Evolutionary conservation across 2,113 vertebrate species (phyloP).

Genomic region (Lynx canadensis): DNA sequence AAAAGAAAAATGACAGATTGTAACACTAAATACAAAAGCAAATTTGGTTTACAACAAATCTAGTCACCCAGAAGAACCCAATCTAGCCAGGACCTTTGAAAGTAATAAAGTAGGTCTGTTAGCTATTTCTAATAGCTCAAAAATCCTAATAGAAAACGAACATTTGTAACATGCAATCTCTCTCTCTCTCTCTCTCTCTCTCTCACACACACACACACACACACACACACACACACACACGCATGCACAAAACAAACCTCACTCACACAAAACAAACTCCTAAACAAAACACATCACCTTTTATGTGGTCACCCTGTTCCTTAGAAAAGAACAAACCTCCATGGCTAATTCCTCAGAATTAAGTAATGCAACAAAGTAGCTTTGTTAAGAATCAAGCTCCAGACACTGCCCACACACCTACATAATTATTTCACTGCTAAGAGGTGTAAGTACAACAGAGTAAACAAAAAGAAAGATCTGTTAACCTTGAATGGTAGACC

Average conservation of each 20-base stretch:
- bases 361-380: constrained; percentile 37
- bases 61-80: constrained; percentile 1
- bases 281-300: constrained; percentile 25
- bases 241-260: neutral
- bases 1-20: constrained; percentile 52
- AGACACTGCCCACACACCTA: neutral
- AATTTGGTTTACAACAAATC: constrained; percentile 37
- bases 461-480: neutral
- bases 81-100: constrained; percentile 34
- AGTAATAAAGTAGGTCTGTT: constrained; percentile 41
- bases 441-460: neutral
- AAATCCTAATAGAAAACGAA: constrained; percentile 49
- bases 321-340: constrained; percentile 30
- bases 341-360: constrained; percentile 60
- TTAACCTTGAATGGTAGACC: neutral
- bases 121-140: constrained; percentile 53
- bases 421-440: constrained; percentile 47
- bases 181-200: no score
- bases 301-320: neutral
- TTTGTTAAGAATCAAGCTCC: constrained; percentile 29
- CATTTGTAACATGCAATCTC: neutral
- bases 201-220: no score
- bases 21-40: constrained; percentile 42
- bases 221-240: no score
- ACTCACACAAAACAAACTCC: neutral